Percentiles rank a stretch among this genome's conserved stretches.
Conservation (phyloP, 2,113 vertebrate genomes). For the Crotophaga sulcirostris region DNA sequence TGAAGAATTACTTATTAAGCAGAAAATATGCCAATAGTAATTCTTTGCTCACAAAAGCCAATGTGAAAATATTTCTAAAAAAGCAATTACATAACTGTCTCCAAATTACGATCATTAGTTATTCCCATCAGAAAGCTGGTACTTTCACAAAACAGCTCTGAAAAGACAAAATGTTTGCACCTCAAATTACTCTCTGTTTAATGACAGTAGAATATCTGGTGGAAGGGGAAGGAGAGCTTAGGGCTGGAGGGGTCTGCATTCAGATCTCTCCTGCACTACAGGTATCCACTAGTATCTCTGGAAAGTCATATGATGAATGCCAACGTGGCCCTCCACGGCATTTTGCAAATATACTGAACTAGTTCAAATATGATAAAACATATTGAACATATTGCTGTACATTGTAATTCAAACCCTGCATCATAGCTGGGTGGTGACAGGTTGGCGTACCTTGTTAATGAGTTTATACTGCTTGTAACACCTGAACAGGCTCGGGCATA, state of each 20-base stretch:
- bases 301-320: not conserved
- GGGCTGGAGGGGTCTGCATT: not conserved
- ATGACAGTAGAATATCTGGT: not conserved
- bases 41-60: not conserved
- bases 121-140: not conserved
- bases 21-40: conserved; percentile 32
- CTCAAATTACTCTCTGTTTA: not conserved
- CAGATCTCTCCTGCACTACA: not conserved
- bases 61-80: not conserved
- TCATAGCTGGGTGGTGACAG: not conserved
- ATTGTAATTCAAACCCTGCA: not conserved
- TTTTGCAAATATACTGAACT: not conserved
- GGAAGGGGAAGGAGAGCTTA: not conserved
- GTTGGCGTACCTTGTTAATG: not conserved
- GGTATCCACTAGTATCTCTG: not conserved
- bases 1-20: conserved; percentile 44
- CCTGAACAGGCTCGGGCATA: not conserved
- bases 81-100: not conserved
- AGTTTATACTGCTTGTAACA: not conserved
- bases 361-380: not conserved
- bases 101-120: conserved; percentile 13
- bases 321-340: not conserved
- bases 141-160: not conserved
- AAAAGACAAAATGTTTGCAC: not conserved
- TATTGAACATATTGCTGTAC: not conserved